Base-by-base conservation (phyloP, 2,888 invertebrate species). In the Gasteruption jaculator region DNA sequence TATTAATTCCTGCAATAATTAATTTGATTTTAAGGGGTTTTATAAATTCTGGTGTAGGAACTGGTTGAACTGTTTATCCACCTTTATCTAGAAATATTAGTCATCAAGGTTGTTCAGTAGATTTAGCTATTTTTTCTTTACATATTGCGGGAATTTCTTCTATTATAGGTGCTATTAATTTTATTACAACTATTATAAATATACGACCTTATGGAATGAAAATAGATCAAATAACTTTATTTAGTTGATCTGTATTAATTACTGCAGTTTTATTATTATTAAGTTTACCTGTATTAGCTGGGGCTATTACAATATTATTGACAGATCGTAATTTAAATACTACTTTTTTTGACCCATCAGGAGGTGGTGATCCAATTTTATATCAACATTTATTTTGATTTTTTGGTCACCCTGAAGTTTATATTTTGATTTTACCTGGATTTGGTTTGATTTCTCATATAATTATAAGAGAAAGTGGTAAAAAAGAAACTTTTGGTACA, bases 301-400 rank as follows among this genome's bases (percentile, higher is more conserved):
- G 84, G 45, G 87, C 85, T 45, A 85, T 88, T 71, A 88, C 86
- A 4, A 87, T 89, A 77, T 56, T 88, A 50, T 68, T 88, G 70
- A 83, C 83, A 3, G 86, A 88, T 60, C 86, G 86, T 65, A 87
- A 89, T 73, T 67, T 87, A 68, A 86, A 86, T 76, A 86, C 86
- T 1, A 80, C 83, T 1, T 89, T 89, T 71, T 89, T 88, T 78
- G 85, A 88, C 22, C 86, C 86, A 0, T 76, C 79, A 0, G 86
- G 85, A 46, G 88, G 87, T 19, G 89, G 87, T 38, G 87, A 89
- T 41, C 87, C 86, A 2, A 80, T 89, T 73, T 56, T 89, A 54
- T 88, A 84, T 39, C 86, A 88, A 79, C 86, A 89, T 69, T 73
- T 88, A 77, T 87, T 90, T 74, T 89, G 87, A 81, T 89, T 89